Evolutionary conservation across 2,797 vertebrate species (phyloP), one percentile per base, ranked within the genome.

Genomic region (Kryptolebias ocellatus): DNA sequence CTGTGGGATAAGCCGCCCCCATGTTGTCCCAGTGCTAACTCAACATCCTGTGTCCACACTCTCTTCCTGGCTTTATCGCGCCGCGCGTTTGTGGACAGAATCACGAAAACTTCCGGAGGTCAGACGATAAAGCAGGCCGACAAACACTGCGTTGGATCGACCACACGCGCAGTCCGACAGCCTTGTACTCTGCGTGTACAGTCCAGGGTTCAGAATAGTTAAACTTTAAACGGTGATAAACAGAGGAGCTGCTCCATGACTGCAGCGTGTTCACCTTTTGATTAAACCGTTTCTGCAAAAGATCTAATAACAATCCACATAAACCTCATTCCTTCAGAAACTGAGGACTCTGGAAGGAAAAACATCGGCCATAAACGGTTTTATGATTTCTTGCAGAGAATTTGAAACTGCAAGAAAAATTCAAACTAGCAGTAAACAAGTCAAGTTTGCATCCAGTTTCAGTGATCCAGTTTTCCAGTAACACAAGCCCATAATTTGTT

Each of bases 61-160:
- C 80, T 78, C 78, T 82, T 85, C 86, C 75, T 80, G 82, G 76
- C 74, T 79, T 87, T 83, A 87, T 91, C 87, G 68, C 78, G 37
- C 82, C 51, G 70, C 55, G 66, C 83, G 87, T 89, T 81, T 90
- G 86, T 70, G 78, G 85, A 86, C 85, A 74, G 74, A 85, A 86
- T 87, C 83, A 84, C 89, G 85, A 92, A 89, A 88, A 92, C 90
- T 90, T 91, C 90, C 90, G 72, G 67, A 76, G 83, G 89, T 92
- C 88, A 89, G 53, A 27, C 86, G 90, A 92, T 89, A 90, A 86
- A 82, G 57, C 53, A 20, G 72, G 79, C 66, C 56, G 72, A 80
- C 83, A 86, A 74, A 80, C 74, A 83, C 46, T 70, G 54, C 57
- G 56, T 46, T 68, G 27, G 44, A 49, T 34, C 29, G 5, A 4